Conservation (phyloP, 2,888 invertebrate genomes). For the Synanthedon formicaeformis region DNA sequence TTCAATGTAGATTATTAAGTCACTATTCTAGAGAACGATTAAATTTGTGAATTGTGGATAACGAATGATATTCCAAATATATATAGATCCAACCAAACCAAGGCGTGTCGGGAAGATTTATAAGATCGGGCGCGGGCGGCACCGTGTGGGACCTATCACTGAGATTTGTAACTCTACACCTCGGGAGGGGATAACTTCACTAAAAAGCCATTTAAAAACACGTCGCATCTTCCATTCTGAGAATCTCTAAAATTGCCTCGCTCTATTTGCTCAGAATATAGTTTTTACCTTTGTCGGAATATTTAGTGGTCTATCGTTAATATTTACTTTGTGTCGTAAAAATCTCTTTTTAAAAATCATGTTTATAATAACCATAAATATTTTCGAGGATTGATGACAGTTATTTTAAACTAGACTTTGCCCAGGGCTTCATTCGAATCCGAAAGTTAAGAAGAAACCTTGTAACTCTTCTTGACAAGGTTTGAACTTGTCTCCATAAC, state of each 20-base stretch:
- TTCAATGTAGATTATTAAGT: no score
- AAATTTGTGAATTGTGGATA: no score
- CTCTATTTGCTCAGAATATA: conserved; percentile 9
- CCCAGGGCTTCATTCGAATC: no score
- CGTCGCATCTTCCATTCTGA: conserved; percentile 26
- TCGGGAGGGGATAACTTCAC: conserved; percentile 13
- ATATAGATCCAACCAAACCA: background rate
- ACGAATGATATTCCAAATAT: no score
- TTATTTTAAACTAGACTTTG: no score
- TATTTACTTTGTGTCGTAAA: background rate
- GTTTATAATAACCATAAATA: no score
- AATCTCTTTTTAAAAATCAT: no score
- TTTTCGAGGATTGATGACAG: no score
- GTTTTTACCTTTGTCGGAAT: conserved; percentile 5
- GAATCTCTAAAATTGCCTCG: conserved; percentile 22
- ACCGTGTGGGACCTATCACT: conserved; percentile 27
- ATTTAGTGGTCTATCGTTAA: conserved; percentile 6
- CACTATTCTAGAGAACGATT: no score
- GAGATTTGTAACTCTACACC: conserved; percentile 35
- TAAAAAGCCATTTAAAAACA: conserved; percentile 30
- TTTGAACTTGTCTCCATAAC: no score
- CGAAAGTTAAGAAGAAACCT: no score
- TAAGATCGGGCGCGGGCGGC: conserved; percentile 13
- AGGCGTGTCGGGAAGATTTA: conserved; percentile 35
- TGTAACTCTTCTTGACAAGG: no score